Base-by-base conservation (phyloP, 1,140 invertebrate genomes). In the Pseudoatta argentina region DNA sequence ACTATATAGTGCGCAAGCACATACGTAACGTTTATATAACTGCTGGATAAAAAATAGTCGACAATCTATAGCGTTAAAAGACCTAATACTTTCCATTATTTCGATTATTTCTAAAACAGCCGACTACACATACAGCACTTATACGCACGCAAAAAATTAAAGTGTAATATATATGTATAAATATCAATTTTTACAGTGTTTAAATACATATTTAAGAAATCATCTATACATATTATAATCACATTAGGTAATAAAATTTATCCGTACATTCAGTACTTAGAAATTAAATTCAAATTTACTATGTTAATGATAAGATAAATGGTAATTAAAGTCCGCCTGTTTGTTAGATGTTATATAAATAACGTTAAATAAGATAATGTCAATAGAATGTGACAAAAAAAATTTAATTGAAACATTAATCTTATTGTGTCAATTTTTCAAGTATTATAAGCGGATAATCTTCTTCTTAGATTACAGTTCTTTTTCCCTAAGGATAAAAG, bases 111-210 rank as follows among this genome's bases (percentile, higher is more conserved):
- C 66, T 81, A 81, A 72, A 71, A 53, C 51, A 57, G 66, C 27
- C 63, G 30, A 85, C 44, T 89, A 85, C 75, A 87, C 8, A 44
- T 1, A 34, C 53, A 85, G 69, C 83, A 53, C 55, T 77, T 64
- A 85, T 89, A 79, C 57, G 78, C 21, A 39, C 77, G 83, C 61
- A 86, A 90, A 78, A 90, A 90, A 85, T 89, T 89, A 82, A 86
- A 79, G 67, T 55, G 2, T 18, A 51, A 51, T 16, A 7, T 30
- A 75, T 89, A 85, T 90, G 53, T 89, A 90, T 76, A 89, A 89
- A 86, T 66, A 66, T 87, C 71, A 89, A 78, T 53, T 76, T 82
- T 66, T 89, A 89, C 63, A 71, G 34, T 82, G 75, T 82, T 57
- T 59, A 44, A 59, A 39, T 64, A 82, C 16, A 12, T 61, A 27